phyloP scores from a whole-genome alignment of 2,797 vertebrate species.

The Rhabdophis nuchalis region DNA sequence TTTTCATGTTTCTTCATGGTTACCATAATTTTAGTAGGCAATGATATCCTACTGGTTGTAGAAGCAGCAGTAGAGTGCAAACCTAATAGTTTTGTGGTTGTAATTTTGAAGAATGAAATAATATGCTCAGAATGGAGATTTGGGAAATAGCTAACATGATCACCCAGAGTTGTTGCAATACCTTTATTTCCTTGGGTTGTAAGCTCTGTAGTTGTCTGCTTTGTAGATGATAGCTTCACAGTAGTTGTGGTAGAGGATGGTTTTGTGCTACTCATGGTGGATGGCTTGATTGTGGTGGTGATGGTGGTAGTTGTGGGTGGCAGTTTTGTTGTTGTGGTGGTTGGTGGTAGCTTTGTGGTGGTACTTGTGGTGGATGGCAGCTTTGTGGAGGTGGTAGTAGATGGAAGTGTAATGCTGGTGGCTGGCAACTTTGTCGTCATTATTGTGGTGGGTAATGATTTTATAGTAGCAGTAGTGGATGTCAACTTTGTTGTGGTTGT shows the following conservation, averaged over 20 bases:
- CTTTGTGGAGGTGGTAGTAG: too few species aligned
- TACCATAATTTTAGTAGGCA: neutral
- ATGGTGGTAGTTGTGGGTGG: neutral
- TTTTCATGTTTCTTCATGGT: constrained; percentile 27
- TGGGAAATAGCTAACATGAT: constrained; percentile 15
- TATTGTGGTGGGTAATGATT: neutral
- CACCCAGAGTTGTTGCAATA: constrained; percentile 19
- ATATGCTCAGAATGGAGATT: constrained; percentile 26
- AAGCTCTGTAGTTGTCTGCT: neutral
- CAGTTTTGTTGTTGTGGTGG: neutral
- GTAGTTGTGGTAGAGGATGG: neutral
- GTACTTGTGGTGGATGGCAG: too few species aligned
- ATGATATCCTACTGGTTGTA: neutral
- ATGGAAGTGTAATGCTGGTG: too few species aligned
- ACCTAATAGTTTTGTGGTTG: constrained; percentile 34
- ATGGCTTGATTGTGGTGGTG: neutral
- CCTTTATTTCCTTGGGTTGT: constrained; percentile 26
- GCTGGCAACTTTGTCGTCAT: neutral
- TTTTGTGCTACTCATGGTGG: neutral
- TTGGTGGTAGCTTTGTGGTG: too few species aligned
- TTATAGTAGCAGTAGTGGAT: constrained; percentile 21
- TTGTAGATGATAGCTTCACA: constrained; percentile 5
- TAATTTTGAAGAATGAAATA: constrained; percentile 28
- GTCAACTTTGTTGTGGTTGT: neutral
- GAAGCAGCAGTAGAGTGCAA: constrained; percentile 16